Evolutionary conservation across 2,113 vertebrate species (phyloP), one percentile per base, ranked within the genome.

Genomic region (Dolichotis patagonum): DNA sequence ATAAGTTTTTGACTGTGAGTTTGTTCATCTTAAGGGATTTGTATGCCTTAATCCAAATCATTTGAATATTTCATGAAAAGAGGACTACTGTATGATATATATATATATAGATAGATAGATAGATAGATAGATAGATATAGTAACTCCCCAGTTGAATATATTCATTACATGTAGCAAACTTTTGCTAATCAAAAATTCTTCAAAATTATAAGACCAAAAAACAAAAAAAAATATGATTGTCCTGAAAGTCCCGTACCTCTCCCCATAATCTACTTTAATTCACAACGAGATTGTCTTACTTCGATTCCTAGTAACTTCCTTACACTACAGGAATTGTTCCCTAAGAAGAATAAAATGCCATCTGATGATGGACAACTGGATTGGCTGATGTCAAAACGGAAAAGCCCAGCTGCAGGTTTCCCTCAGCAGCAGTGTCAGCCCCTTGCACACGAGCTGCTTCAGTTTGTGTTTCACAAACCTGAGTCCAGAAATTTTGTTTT

Each of bases 391-490:
- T 85, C 0, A 32, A 10, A 85, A 62, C 22, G 56, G 82, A 58
- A 73, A 86, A 90, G 46, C 38, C 24, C 52, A 78, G 49, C 77
- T 13, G 7, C 46, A 28, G 3, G 41, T 90, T 58, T 82, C 20
- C 6, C 1, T 46, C 4, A 83, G 67, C 58, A 35, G 2, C 0
- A 16, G 2, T 20, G 12, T 32, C 0, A 1, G 1, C 12, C 63
- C 22, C 11, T 12, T n/a, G 41, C 38, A 43, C 19, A 1, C 0
- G 9, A 75, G 65, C 65, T 62, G 22, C 77, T 87, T 87, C 28
- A 12, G 90, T 87, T 60, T 54, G 28, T 19, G 11, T 46, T n/a
- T 80, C 58, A 17, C 9, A 87, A 17, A 10, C 24, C 52, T 54
- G 28, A 5, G 41, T 69, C 58, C 52, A 62, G 60, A 90, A 28